Evolutionary conservation across 1,140 invertebrate species (phyloP), one percentile per base, ranked within the genome.

Genomic region (Heliconius nattereri): DNA sequence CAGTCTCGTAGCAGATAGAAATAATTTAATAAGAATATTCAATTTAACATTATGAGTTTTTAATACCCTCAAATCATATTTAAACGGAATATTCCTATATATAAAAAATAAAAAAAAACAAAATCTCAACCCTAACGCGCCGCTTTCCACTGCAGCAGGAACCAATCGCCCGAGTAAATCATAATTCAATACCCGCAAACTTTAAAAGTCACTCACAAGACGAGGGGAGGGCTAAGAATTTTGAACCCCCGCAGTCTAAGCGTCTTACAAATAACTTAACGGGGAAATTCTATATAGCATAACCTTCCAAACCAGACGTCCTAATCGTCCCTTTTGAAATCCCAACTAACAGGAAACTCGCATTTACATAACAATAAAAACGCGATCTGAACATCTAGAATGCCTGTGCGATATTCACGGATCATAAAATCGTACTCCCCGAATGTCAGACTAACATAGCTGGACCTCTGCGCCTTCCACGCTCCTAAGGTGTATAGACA

Each of bases 311-410:
- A 91, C 90, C 92, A 94, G 92, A 91, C 91, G 90, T 91, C 86
- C 91, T 94, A 94, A 94, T 94, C 92, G 92, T 88, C 92, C 91
- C 91, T 92, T 93, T 94, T 91, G 92, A 94, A 91, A 94, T 91
- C 89, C 91, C 89, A 92, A 94, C 90, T 94, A 94, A 92, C 91
- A 87, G 92, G 89, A 93, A 93, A 93, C 90, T 90, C 91, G 83
- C 88, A 94, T 94, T 94, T 93, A 92, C 93, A 94, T 94, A 92
- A 94, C 93, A 94, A 94, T 94, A 94, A 94, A 93, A 94, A 93
- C 91, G 90, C 90, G 90, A 91, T 93, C 90, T 91, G 86, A 93
- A 92, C 91, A 93, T 93, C 92, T 92, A 93, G 93, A 94, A 94
- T 93, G 93, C 91, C 90, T 90, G 85, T 81, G 91, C 91, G 93